Evolutionary conservation across 2,888 invertebrate species (phyloP).

Genomic region (Strigamia crassipes): DNA sequence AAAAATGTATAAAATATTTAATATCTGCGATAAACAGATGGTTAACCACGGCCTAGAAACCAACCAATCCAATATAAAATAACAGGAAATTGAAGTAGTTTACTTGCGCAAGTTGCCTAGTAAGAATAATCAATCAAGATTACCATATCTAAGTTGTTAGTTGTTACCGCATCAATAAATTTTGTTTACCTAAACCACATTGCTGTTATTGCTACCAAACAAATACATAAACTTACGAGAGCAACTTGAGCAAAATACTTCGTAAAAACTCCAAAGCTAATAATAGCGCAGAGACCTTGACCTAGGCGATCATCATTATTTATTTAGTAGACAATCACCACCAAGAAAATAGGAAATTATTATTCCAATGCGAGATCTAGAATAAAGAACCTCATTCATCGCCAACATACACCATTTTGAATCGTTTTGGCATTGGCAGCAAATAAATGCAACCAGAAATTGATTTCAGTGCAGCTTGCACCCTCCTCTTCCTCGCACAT

Average conservation of each 20-base stretch:
- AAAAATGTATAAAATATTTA: no score
- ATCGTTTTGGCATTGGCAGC: no score
- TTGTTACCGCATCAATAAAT: constrained; percentile 31
- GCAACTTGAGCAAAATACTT: background rate
- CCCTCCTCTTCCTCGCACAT: no score
- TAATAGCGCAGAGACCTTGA: no score
- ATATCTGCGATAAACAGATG: background rate
- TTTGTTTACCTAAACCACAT: background rate
- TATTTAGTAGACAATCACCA: background rate
- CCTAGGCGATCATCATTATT: background rate
- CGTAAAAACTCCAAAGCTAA: constrained; percentile 39
- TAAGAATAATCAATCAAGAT: constrained; percentile 51
- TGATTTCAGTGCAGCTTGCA: no score
- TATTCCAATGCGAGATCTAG: no score
- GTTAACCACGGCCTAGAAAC: constrained; percentile 12
- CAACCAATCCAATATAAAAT: constrained; percentile 34
- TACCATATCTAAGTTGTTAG: constrained; percentile 18
- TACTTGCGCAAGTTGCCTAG: background rate
- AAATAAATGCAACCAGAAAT: no score
- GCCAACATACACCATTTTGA: background rate
- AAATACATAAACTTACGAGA: constrained; percentile 27
- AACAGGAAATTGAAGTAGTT: background rate
- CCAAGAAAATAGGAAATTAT: background rate
- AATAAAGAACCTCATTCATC: no score
- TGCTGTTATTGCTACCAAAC: background rate